Percentiles rank a stretch among this genome's conserved stretches.
Evolutionary conservation across 2,113 vertebrate genomes (phyloP).

Genomic region (Mustela lutreola): DNA sequence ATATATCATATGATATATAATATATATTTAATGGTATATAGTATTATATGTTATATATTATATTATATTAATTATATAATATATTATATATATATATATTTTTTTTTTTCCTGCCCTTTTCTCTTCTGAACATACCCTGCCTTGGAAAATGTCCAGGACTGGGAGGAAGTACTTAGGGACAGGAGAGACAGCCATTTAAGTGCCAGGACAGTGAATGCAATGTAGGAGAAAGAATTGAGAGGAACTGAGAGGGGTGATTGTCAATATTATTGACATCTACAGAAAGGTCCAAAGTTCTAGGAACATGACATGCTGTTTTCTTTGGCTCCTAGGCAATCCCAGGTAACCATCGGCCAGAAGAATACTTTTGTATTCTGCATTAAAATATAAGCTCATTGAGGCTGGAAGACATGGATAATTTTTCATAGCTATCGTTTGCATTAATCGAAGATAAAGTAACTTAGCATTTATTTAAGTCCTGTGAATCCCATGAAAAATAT

Average conservation of each 20-base stretch:
- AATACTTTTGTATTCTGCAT: neutral
- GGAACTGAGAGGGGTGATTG: neutral
- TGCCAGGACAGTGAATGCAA: neutral
- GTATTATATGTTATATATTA: too few species aligned
- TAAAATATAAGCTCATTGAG: constrained; percentile 2
- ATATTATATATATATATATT: neutral
- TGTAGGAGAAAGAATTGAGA: neutral
- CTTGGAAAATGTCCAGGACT: constrained; percentile 1
- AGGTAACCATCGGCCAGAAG: neutral
- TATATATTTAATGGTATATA: too few species aligned
- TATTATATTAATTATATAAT: too few species aligned
- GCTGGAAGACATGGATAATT: neutral
- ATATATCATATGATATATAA: too few species aligned
- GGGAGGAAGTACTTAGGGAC: neutral
- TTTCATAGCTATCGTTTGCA: constrained; percentile 14
- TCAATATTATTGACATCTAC: neutral
- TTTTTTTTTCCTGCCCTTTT: neutral
- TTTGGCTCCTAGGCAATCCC: neutral
- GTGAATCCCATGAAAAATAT: neutral
- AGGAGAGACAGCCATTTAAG: neutral
- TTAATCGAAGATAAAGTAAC: constrained; percentile 22
- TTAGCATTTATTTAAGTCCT: constrained; percentile 36
- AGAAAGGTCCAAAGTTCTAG: neutral
- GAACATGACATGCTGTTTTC: neutral
- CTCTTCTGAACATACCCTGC: neutral